Evolutionary conservation across 1,140 invertebrate species (phyloP), one percentile per base, ranked within the genome.

Genomic region (Psix sp.): DNA sequence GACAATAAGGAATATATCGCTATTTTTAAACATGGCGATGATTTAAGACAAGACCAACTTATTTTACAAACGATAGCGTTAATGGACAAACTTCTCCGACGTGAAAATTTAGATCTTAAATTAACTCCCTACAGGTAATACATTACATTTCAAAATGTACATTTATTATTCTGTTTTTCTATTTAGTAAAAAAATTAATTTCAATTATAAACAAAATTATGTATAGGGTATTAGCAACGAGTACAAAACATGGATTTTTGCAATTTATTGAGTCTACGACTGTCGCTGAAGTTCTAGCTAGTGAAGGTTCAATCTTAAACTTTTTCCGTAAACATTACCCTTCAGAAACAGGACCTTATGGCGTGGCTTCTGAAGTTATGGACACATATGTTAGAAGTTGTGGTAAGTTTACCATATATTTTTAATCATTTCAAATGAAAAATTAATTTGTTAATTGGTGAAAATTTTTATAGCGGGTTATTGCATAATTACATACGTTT

Each of bases 1-100:
- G 90, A 92, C 42, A 92, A 93, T 21, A 88, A 87, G n/a, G 95
- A 98, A 82, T 99, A 99, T 87, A 93, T 96, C 10, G 95, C 96
- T 0, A 99, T 99, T 71, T 99, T 99, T 85, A 99, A 99, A 88
- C 92, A 98, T 80, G 98, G 98, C 0, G 98, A 99, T 87, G 98
- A 99, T 88, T 85, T 99, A n/a, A 86, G 98, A 16, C 98, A 99
- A 87, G 98, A 99, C 88, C 98, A 99, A 86, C 89, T 99, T 0
- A 96, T 99, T 67, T 86, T 99, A 45, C 94, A 96, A 86, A 99
- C 99, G 87, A 99, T 99, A 57, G 96, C 96, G 0, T 88, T 99
- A 3, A 99, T 99, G 97, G 98, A 99, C 87, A 95, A 97, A 86
- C 86, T 99, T 14, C 86, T 99, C 21, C 89, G 95, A 35, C 90